Percentiles rank a stretch among this genome's conserved stretches.
Evolutionary conservation across 2,797 vertebrate species (phyloP).

Genomic region (Valencia hispanica): DNA sequence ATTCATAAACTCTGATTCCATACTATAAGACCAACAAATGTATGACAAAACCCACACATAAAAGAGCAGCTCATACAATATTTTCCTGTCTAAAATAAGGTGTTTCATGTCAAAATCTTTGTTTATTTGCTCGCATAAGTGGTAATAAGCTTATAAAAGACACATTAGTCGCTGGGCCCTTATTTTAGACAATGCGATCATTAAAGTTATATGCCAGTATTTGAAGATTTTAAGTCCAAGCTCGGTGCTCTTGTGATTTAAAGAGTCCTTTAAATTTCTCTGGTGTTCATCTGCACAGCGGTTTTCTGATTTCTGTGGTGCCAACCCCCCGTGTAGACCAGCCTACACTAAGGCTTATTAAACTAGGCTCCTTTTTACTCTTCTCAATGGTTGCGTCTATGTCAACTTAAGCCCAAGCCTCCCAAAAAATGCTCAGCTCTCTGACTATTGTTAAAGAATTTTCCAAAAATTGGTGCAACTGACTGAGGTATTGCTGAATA

Average conservation of each 20-base stretch:
- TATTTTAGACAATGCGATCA: constrained; percentile 58
- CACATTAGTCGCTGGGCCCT: constrained; percentile 29
- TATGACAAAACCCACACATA: constrained; percentile 34
- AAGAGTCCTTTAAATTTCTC: constrained; percentile 56
- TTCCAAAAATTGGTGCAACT: constrained; percentile 44
- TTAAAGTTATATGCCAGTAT: constrained; percentile 36
- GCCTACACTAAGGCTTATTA: constrained; percentile 76
- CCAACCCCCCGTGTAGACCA: constrained; percentile 77
- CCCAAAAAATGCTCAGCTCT: constrained; percentile 52
- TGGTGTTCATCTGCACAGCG: constrained; percentile 72
- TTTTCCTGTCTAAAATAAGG: constrained; percentile 48
- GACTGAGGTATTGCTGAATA: constrained; percentile 41
- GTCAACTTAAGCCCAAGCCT: constrained; percentile 72
- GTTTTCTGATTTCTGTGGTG: constrained; percentile 67
- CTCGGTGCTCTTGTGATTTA: constrained; percentile 44
- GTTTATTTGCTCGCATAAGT: constrained; percentile 62
- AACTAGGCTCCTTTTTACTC: constrained; percentile 73
- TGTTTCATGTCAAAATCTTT: constrained; percentile 59
- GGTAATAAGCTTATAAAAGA: constrained; percentile 61
- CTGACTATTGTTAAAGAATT: constrained; percentile 60
- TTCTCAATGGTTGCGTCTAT: constrained; percentile 66
- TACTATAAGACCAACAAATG: constrained; percentile 48
- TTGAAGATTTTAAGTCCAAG: constrained; percentile 31
- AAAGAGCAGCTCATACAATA: constrained; percentile 44
- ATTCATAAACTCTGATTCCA: constrained; percentile 49